Evolutionary conservation across 2,888 invertebrate genomes (phyloP), one percentile per base, ranked within the genome.

Genomic region (Eupeodes luniger): DNA sequence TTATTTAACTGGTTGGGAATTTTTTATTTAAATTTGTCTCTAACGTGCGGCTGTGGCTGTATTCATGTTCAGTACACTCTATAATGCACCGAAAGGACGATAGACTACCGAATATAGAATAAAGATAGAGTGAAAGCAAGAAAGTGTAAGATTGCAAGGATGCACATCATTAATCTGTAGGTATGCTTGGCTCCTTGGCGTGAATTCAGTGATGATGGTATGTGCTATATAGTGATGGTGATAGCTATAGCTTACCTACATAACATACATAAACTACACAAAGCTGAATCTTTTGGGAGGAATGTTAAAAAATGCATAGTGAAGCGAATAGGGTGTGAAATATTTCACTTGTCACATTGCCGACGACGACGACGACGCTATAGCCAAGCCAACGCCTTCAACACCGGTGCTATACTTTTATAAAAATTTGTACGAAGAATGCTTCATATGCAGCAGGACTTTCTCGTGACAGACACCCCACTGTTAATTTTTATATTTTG

Each of bases 311-410:
- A 67, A 74, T 74, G 51, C 74, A 74, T 12, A 72, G 47, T 66
- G 19, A 11, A 74, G 47, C 47, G 70, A 72, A 78, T 64, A 55
- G 64, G 83, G 79, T 59, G 74, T 82, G 75, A 86, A 86, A 86
- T 86, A 79, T 86, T 82, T 82, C 69, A 86, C 69, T 57, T 86
- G 86, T 78, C 86, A 79, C 75, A 74, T n/a, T 47, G 27, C n/a
- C 70, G 40, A 27, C 27, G 27, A 7, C 69, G 5, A 19, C 40
- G 19, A 19, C 4, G 40, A 19, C 40, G 19, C 19, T 5, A 9
- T 40, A 7, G 40, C 40, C 40, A 9, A 3, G 40, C 40, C 9
- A 1, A 4, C 5, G 9, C 40, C 40, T 5, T 9, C 40, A 40
- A 7, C 40, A 9, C 4, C 40, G 40, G 1, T 9, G 40, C 40